Percentiles rank a stretch among this genome's conserved stretches.
phyloP scores from a whole-genome alignment of 2,888 invertebrate genomes.

The Philereme vetulata region DNA sequence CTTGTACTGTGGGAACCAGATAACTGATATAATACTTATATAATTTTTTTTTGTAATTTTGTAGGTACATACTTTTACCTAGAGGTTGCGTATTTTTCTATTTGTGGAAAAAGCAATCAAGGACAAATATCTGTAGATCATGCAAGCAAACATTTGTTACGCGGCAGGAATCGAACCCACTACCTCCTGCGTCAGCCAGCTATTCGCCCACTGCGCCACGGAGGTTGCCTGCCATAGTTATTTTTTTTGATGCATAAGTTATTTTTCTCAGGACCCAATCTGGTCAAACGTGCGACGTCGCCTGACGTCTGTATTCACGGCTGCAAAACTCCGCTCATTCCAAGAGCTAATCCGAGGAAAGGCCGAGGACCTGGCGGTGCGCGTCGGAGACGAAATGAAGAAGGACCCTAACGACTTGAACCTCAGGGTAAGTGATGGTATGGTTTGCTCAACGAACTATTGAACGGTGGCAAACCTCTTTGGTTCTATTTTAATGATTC shows the following conservation, averaged over 20 bases:
- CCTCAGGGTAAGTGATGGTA: slow-evolving; percentile 39
- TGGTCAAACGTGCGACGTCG: slow-evolving; percentile 52
- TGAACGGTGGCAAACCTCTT: no score
- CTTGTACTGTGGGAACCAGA: no score
- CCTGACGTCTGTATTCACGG: slow-evolving; percentile 49
- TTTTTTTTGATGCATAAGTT: background rate
- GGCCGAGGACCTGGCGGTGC: slow-evolving; percentile 42
- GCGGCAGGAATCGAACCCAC: background rate
- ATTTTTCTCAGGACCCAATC: slow-evolving; percentile 47
- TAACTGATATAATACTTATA: no score
- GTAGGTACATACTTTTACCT: no score
- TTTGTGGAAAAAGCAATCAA: no score
- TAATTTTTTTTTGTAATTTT: no score
- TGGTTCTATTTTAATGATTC: no score
- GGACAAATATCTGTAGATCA: background rate
- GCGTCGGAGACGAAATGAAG: slow-evolving; percentile 41
- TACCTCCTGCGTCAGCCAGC: no score
- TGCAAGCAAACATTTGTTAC: background rate
- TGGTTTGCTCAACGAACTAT: background rate
- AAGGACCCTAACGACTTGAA: slow-evolving; percentile 28
- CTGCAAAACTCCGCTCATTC: slow-evolving; percentile 48
- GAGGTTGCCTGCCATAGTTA: background rate
- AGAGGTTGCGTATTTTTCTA: no score
- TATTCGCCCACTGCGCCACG: background rate
- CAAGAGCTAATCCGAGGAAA: slow-evolving; percentile 40